Base-by-base conservation (phyloP, 1,140 invertebrate species). In the Araneus ventricosus region DNA sequence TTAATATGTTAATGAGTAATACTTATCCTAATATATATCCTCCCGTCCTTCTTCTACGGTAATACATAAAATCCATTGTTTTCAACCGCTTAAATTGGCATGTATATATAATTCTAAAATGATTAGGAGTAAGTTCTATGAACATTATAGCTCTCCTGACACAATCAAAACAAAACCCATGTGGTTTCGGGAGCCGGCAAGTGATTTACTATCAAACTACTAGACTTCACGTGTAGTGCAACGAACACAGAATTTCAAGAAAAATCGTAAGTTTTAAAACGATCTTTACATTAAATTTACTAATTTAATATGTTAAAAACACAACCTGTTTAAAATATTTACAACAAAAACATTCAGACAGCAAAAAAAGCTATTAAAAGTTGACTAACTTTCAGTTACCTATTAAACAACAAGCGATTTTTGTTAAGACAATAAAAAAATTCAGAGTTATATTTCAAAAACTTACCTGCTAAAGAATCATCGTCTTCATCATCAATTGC, bases 1-100 rank as follows among this genome's bases (percentile, higher is more conserved):
- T 93, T 93, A 93, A 91, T 93, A 93, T 93, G 93, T 91, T 93
- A 93, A 93, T 93, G 88, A 93, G 93, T 93, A 93, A 93, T 93
- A 93, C 93, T 93, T 93, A 93, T 93, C 93, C 88, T 90, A 90
- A 93, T 93, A 93, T 90, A 70, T 90, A 93, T 91, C 93, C 93
- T 86, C n/a, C 80, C 61, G 80, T 90, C 88, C 93, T 90, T 90
- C 88, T 87, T 90, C 88, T 90, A 86, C 63, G 41, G 63, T 87
- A 79, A 41, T 90, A 93, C 88, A 59, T 57, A 90, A 86, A 90
- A 57, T 90, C 39, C 41, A 91, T 86, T 90, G 67, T 90, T 87
- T 93, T 87, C 37, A 67, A 90, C 88, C 91, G 91, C 45, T 88
- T 41, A 37, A 93, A 87, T 37, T 59, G n/a, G 41, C 84, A 79